Conservation (phyloP, 1,140 invertebrate species). For the Cephus cinctus region DNA sequence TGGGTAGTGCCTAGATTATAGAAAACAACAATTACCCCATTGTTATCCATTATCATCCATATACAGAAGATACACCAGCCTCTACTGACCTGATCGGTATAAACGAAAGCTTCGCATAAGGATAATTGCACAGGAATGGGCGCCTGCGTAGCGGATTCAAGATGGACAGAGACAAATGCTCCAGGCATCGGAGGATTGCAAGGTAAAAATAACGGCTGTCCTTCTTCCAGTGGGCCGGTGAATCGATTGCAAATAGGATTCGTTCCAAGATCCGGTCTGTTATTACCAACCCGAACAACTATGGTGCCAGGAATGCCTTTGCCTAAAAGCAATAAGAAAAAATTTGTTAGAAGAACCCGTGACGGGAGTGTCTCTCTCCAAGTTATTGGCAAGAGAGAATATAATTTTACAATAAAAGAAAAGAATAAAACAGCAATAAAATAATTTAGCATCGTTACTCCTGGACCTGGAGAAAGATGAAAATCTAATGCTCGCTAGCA, state of each 20-base stretch:
- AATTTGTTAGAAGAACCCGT: too few species aligned
- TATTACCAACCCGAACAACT: slow-evolving; percentile 89
- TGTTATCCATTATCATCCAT: not conserved
- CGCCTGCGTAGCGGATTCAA: slow-evolving; percentile 63
- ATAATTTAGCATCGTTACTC: too few species aligned
- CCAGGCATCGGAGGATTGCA: slow-evolving; percentile 95
- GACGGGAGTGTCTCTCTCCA: too few species aligned
- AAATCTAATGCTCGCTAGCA: too few species aligned
- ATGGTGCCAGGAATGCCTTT: slow-evolving; percentile 78
- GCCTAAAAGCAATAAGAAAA: slow-evolving; percentile 43
- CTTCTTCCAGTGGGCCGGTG: slow-evolving; percentile 82
- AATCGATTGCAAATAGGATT: slow-evolving; percentile 93
- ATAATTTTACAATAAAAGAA: too few species aligned
- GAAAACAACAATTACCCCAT: not conserved
- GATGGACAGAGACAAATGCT: slow-evolving; percentile 89
- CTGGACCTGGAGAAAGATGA: too few species aligned
- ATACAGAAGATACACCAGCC: not conserved
- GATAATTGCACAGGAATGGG: slow-evolving; percentile 72
- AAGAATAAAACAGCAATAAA: too few species aligned
- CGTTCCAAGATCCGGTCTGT: slow-evolving; percentile 87
- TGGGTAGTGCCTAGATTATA: slow-evolving; percentile 71
- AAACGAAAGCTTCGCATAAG: slow-evolving; percentile 94
- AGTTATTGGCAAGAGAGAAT: too few species aligned
- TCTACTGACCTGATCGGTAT: slow-evolving; percentile 78
- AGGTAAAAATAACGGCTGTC: slow-evolving; percentile 86